Conservation (phyloP, 1,140 invertebrate species). For the Euura saliciscinereae region DNA sequence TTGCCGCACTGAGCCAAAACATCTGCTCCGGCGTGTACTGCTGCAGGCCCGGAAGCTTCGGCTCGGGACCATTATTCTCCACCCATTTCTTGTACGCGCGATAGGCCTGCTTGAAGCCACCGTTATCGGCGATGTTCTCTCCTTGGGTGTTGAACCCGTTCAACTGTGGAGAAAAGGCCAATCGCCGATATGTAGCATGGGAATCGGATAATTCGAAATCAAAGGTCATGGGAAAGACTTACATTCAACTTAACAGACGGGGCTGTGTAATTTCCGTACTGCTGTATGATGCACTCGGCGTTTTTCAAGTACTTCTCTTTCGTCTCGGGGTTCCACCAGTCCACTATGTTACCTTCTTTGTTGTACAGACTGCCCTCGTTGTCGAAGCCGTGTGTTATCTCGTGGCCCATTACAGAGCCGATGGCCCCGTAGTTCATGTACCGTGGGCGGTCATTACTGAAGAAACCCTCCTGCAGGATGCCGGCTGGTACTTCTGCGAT, state of each 20-base stretch:
- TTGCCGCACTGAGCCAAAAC: constrained; percentile 78
- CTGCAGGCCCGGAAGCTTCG: constrained; percentile 65
- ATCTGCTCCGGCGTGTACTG: constrained; percentile 70
- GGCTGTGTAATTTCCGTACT: constrained; percentile 84
- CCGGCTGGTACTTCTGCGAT: constrained; percentile 84
- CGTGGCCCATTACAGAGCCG: constrained; percentile 91
- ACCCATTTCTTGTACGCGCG: constrained; percentile 78
- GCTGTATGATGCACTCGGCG: constrained; percentile 85
- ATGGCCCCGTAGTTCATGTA: constrained; percentile 94
- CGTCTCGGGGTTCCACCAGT: constrained; percentile 84
- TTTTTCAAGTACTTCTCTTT: constrained; percentile 77
- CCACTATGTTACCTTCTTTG: constrained; percentile 82
- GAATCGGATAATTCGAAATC: neutral
- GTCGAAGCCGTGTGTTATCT: constrained; percentile 94
- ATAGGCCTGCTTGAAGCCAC: constrained; percentile 87
- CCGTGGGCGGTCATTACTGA: constrained; percentile 79
- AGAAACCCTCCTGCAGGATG: constrained; percentile 89
- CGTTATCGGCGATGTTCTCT: constrained; percentile 94
- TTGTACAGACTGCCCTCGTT: constrained; percentile 91
- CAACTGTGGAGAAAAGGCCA: constrained; percentile 62
- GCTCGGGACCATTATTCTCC: constrained; percentile 67
- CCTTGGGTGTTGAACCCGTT: constrained; percentile 89
- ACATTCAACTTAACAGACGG: constrained; percentile 74
- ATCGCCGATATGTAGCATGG: neutral
- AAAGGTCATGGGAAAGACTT: constrained; percentile 42